Evolutionary conservation across 1,140 invertebrate species (phyloP), one percentile per base, ranked within the genome.

Genomic region (Ganaspis sp.): DNA sequence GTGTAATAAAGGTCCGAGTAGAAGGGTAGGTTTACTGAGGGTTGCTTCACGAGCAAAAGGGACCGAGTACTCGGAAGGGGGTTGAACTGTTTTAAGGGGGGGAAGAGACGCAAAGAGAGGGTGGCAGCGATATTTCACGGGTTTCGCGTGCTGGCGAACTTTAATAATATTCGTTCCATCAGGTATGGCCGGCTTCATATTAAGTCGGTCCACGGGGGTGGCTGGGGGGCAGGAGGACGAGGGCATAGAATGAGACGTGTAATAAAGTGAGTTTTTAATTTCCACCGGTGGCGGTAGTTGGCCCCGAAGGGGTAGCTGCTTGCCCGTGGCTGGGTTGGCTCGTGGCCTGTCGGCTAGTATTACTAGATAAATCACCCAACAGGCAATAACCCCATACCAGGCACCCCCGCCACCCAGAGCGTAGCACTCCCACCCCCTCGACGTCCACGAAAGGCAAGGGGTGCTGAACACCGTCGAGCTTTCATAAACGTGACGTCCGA

Each of bases 221-320:
- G 23, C 37, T 21, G 70, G 42, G 58, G 71, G 70, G 72, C 29
- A 53, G 34, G 78, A 70, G 82, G 34, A 72, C 76, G 82, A 75
- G 80, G 79, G 81, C 76, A 81, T 77, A 88, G 89, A 90, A 90
- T 89, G 90, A 91, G 89, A 90, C 89, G 88, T 90, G 90, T 91
- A 90, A 91, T 91, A 91, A 90, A 91, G 90, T 90, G 89, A 90
- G 88, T 91, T 91, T 91, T 90, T 91, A 90, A 91, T 90, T 91
- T 90, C 85, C 89, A 90, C 82, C 86, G 83, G 84, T 87, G 86
- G 82, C 87, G 86, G 85, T 77, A 85, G 85, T 87, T 84, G 84
- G 85, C 84, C 83, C 84, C 82, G 85, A 87, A 86, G 88, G 86
- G 87, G 86, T 86, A 82, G 83, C 69, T 78, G 81, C 76, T 74